A percentile compares a stretch with the other conserved stretches of the same genome.
Conservation (phyloP, 2,888 invertebrate genomes). For the Tetranychus piercei region DNA sequence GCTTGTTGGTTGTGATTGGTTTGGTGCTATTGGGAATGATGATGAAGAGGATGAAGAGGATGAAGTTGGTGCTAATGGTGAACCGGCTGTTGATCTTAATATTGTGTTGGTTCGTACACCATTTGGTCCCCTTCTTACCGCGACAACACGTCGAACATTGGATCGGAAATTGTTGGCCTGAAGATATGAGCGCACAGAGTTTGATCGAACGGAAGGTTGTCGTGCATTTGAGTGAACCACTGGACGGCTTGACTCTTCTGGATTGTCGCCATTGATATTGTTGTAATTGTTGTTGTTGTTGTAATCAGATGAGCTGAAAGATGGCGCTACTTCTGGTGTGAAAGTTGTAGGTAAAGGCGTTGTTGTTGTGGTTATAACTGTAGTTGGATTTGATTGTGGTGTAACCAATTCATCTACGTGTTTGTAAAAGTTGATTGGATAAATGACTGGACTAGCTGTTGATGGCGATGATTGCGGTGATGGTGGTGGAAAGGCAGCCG, state of each 20-base stretch:
- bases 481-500: neutral
- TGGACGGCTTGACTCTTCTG: neutral
- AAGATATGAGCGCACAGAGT: neutral
- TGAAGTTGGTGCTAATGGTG: neutral
- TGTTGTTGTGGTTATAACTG: neutral
- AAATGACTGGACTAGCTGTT: neutral
- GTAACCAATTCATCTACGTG: neutral
- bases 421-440: neutral
- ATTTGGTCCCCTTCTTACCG: neutral
- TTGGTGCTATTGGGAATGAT: neutral
- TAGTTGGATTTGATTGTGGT: neutral
- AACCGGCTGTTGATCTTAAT: neutral
- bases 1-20: neutral
- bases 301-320: too few relatives aligned
- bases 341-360: neutral
- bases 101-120: neutral
- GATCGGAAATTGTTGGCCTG: neutral
- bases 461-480: neutral
- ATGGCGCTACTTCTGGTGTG: neutral
- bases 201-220: neutral
- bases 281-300: too few relatives aligned
- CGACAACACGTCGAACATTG: neutral
- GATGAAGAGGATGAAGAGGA: neutral
- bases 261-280: neutral
- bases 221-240: neutral